These are phyloP conservation scores for Falco novaeseelandiae DNA, from an alignment of 2,797 vertebrate genomes.

Conservation along the genomic window DNA sequence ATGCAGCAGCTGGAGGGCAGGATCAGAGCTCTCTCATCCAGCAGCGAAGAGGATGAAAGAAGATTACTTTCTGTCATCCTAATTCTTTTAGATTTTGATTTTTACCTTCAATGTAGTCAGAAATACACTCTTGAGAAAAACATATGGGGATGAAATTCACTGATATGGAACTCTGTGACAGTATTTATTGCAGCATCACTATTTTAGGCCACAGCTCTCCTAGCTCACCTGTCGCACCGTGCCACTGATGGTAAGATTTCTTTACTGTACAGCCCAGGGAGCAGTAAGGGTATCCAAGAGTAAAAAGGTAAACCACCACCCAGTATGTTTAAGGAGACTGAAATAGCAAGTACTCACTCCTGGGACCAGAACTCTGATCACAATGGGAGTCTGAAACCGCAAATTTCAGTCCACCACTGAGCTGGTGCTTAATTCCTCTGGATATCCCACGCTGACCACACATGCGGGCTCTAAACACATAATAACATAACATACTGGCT, in stretches of 20 bases:
- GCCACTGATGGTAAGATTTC: fast-evolving
- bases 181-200: neutral
- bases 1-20: neutral
- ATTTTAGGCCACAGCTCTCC: neutral
- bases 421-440: neutral
- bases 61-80: neutral
- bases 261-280: neutral
- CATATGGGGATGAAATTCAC: neutral
- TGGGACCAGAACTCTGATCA: neutral
- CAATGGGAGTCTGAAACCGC: neutral
- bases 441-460: neutral
- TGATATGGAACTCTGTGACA: fast-evolving
- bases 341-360: neutral
- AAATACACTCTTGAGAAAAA: neutral
- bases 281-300: neutral
- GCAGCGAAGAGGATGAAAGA: neutral
- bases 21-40: neutral
- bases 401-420: neutral
- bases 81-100: neutral
- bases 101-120: neutral
- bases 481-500: neutral
- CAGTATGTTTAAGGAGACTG: neutral
- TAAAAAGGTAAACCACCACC: neutral
- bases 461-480: neutral
- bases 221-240: fast-evolving